Base-by-base conservation (phyloP, 2,888 invertebrate genomes). In the Abrostola triplasia region DNA sequence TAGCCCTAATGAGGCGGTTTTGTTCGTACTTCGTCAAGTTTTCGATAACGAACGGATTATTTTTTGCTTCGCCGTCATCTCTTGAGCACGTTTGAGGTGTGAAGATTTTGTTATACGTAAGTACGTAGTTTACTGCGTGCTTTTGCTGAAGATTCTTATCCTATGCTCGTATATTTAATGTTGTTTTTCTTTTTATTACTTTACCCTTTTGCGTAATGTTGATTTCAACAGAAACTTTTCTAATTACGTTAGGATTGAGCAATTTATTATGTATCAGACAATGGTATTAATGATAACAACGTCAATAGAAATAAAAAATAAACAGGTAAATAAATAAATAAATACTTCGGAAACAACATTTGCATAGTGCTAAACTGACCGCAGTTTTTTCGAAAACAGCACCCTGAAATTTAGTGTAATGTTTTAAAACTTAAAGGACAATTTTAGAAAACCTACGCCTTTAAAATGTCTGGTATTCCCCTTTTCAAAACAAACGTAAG, bases 1-100 rank as follows among this genome's bases (percentile, higher is more conserved):
- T 86, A 71, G 79, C 71, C 68, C 83, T 91, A 90, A 91, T 89
- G 88, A 89, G 86, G 77, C 76, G 67, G 71, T 83, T 79, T 82
- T 84, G 82, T 84, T 79, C 78, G 66, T 61, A 64, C 69, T 77
- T 82, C 77, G 81, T 83, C 84, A 83, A 76, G 62, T 82, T 86
- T 84, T 82, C 82, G 79, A 80, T 80, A 83, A 84, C 85, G 80
- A 84, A 67, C 52, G 47, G 58, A 49, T 60, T 64, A 38, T 58
- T 53, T 59, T 66, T 76, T 69, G 59, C 64, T 62, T 66, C 67
- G 60, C 44, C 56, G 51, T 56, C 49, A 61, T 59, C 57, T 67
- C 59, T 71, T 67, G 67, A 69, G 59, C 72, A 74, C 75, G 70
- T 70, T 58, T 74, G 54, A 64, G 66, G 70, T 73, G 63, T 56